phyloP scores from a whole-genome alignment of 2,888 invertebrate genomes.

The Schrankia costaestrigalis region DNA sequence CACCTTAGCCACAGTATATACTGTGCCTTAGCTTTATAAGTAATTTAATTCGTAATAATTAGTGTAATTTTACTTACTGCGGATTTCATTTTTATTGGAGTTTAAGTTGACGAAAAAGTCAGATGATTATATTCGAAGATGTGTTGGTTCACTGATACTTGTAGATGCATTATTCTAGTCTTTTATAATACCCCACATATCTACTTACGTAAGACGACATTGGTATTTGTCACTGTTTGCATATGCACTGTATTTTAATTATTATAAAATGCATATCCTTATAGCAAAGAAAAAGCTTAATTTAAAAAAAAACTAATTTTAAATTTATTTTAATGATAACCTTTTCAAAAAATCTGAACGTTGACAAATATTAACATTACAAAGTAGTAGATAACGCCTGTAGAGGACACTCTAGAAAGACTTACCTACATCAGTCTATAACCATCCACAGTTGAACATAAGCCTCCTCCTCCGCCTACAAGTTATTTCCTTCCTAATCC shows the following conservation, averaged over 20 bases:
- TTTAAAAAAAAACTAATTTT: slow-evolving; percentile 9
- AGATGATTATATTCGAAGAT: slow-evolving; percentile 16
- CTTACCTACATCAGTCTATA: too few species aligned
- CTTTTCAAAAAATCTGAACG: neutral
- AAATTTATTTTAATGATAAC: slow-evolving; percentile 14
- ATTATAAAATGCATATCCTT: slow-evolving; percentile 24
- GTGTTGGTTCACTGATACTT: slow-evolving; percentile 22
- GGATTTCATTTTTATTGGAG: slow-evolving; percentile 55
- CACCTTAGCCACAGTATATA: too few species aligned
- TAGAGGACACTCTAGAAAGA: too few species aligned
- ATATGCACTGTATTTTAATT: slow-evolving; percentile 48
- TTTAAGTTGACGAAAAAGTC: too few species aligned
- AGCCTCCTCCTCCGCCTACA: too few species aligned
- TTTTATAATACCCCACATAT: slow-evolving; percentile 46
- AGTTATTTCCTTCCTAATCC: too few species aligned
- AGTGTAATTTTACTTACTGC: slow-evolving; percentile 40
- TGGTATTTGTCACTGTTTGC: slow-evolving; percentile 48
- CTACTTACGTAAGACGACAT: slow-evolving; percentile 54
- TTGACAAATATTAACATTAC: too few species aligned
- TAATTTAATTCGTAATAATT: neutral
- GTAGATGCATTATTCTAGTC: slow-evolving; percentile 27
- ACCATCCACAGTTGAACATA: too few species aligned
- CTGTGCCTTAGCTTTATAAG: too few species aligned
- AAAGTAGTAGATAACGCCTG: too few species aligned
- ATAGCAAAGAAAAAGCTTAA: slow-evolving; percentile 15